Percentiles rank a stretch among this genome's conserved stretches.
Evolutionary conservation across 2,888 invertebrate genomes (phyloP).

Genomic region (Eupithecia tripunctaria): DNA sequence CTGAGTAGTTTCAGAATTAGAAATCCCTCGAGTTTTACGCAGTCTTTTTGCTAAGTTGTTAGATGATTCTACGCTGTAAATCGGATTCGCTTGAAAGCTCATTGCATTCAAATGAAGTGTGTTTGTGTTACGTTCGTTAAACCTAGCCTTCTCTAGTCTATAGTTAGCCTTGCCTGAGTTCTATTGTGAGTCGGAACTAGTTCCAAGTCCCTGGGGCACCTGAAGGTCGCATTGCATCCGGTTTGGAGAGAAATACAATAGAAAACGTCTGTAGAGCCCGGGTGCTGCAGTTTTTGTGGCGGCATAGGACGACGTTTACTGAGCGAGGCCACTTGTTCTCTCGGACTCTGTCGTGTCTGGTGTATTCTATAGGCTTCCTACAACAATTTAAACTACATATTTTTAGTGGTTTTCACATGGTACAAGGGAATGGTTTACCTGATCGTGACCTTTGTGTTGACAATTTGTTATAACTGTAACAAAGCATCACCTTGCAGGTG

Average conservation of each 20-base stretch:
- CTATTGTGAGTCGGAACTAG: constrained; percentile 60
- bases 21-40: background rate
- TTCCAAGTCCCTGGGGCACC: constrained; percentile 55
- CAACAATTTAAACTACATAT: background rate
- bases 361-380: constrained; percentile 65
- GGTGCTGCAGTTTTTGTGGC: constrained; percentile 58
- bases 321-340: constrained; percentile 55
- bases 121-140: constrained; percentile 29
- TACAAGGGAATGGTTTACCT: background rate
- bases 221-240: constrained; percentile 66
- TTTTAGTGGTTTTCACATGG: background rate
- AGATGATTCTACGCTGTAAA: background rate
- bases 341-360: constrained; percentile 39
- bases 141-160: constrained; percentile 43
- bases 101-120: constrained; percentile 2
- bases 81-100: constrained; percentile 14
- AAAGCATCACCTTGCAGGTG: background rate
- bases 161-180: constrained; percentile 49
- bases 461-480: background rate
- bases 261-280: constrained; percentile 59
- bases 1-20: background rate
- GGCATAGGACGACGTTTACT: background rate
- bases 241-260: constrained; percentile 59
- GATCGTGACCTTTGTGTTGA: background rate
- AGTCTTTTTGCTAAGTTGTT: background rate